Evolutionary conservation across 2,797 vertebrate species (phyloP).

Genomic region (Schizopygopsis malacanthus): DNA sequence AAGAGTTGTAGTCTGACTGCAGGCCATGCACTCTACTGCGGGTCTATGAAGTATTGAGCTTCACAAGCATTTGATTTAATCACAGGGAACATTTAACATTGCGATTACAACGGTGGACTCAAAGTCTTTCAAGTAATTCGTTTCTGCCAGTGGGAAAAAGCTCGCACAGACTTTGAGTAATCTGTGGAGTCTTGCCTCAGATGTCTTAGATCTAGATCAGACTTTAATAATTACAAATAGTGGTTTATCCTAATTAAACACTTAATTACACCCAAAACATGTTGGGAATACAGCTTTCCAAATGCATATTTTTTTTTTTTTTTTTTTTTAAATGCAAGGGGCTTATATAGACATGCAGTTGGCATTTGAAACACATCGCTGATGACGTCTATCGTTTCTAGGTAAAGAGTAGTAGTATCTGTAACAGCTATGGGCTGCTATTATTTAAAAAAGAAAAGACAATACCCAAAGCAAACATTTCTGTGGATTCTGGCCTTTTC

Average conservation of each 20-base stretch:
- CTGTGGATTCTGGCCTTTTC: constrained; percentile 47
- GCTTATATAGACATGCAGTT: neutral
- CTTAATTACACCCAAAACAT: constrained; percentile 13
- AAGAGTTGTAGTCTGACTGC: constrained; percentile 55
- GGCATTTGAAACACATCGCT: constrained; percentile 15
- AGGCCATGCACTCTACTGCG: constrained; percentile 39
- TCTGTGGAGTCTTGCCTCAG: constrained; percentile 14
- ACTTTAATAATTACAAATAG: constrained; percentile 32
- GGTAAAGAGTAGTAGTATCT: constrained; percentile 35
- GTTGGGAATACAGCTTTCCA: constrained; percentile 6
- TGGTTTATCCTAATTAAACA: constrained; percentile 15
- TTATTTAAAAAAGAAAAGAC: constrained; percentile 34
- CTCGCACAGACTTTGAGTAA: constrained; percentile 1
- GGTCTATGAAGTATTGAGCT: constrained; percentile 49
- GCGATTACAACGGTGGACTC: constrained; percentile 53
- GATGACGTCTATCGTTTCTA: constrained; percentile 2
- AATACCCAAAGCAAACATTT: constrained; percentile 45
- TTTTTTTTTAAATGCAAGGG: constrained; percentile 7
- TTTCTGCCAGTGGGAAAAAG: constrained; percentile 37
- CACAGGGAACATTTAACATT: constrained; percentile 53
- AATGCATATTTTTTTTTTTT: neutral
- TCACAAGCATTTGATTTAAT: constrained; percentile 57
- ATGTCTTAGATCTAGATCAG: constrained; percentile 24
- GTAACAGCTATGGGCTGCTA: constrained; percentile 29
- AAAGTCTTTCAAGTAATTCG: constrained; percentile 41